phyloP scores from a whole-genome alignment of 2,113 vertebrate species.

The Phainopepla nitens region DNA sequence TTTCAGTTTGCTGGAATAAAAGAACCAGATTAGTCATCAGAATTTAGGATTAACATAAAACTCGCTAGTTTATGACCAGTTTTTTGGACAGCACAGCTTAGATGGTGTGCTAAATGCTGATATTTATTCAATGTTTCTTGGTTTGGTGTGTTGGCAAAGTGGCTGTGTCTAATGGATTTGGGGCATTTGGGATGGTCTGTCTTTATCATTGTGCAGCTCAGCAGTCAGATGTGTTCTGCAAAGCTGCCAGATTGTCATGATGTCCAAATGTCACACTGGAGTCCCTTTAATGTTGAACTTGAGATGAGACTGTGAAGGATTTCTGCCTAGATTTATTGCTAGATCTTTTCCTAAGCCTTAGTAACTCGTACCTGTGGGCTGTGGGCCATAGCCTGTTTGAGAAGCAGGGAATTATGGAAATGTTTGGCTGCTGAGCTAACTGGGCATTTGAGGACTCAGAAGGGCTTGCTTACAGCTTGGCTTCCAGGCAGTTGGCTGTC shows the following conservation, averaged over 20 bases:
- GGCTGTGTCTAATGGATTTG: neutral
- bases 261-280: neutral
- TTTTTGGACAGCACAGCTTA: neutral
- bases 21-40: constrained; percentile 3
- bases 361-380: fast-evolving
- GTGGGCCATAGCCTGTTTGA: neutral
- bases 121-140: neutral
- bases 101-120: neutral
- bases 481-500: neutral
- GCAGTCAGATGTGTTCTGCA: neutral
- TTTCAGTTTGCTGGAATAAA: neutral
- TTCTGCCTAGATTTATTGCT: neutral
- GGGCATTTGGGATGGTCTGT: neutral
- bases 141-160: neutral
- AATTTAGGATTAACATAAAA: neutral
- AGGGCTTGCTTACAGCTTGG: neutral
- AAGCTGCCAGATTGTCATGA: neutral
- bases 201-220: neutral
- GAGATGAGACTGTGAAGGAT: neutral
- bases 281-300: neutral
- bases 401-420: neutral
- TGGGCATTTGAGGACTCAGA: neutral
- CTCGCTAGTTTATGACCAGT: neutral
- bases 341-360: neutral
- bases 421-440: neutral